Conservation (phyloP, 2,888 invertebrate genomes). For the Heliconius aoede region DNA sequence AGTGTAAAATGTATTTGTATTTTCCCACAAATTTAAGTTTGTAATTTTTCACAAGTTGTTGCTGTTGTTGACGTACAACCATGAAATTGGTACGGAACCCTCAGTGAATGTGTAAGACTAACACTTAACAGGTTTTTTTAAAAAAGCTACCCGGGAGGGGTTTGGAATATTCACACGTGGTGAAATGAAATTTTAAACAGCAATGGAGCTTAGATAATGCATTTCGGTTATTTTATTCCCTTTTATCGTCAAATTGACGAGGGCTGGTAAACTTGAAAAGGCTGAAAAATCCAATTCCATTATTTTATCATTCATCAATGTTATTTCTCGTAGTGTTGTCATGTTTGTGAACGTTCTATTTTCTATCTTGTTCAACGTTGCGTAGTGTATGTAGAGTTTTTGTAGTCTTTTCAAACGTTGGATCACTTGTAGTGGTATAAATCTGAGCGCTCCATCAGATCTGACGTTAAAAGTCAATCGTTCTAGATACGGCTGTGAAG, state of each 20-base stretch:
- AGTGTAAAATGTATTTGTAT: no score
- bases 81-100: no score
- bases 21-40: no score
- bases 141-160: no score
- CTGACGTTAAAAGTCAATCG: constrained; percentile 88
- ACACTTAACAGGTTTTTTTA: no score
- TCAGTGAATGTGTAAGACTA: no score
- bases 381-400: constrained; percentile 88
- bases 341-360: constrained; percentile 90
- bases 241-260: constrained; percentile 88
- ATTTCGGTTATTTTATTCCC: constrained; percentile 91
- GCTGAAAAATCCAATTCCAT: constrained; percentile 87
- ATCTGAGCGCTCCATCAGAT: constrained; percentile 86
- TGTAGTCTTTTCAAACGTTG: constrained; percentile 86
- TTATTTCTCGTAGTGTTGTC: constrained; percentile 87
- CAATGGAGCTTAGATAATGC: constrained; percentile 63
- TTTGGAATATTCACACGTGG: constrained; percentile 9
- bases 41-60: no score
- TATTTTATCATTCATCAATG: constrained; percentile 88
- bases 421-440: constrained; percentile 88
- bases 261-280: constrained; percentile 88
- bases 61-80: no score
- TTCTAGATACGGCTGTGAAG: constrained; percentile 87
- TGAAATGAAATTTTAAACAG: constrained; percentile 51
- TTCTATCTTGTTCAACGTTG: constrained; percentile 87